Percentiles rank a stretch among this genome's conserved stretches.
These are phyloP conservation scores for Morone saxatilis DNA, from an alignment of 2,113 vertebrate species.

Conservation along the genomic window DNA sequence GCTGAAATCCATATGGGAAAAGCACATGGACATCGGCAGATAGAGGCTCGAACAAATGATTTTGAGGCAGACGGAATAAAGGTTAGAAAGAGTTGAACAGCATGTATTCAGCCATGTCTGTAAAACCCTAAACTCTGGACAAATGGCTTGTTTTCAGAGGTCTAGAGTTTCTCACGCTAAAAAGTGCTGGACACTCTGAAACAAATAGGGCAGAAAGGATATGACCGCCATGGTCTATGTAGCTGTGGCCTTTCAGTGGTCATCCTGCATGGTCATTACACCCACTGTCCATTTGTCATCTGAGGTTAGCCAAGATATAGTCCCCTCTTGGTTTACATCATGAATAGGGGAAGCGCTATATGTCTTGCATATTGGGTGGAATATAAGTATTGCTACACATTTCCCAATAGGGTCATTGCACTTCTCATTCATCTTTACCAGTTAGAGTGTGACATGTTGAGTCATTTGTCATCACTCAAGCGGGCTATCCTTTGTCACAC, in stretches of 20 bases:
- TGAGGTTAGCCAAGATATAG: conserved; percentile 55
- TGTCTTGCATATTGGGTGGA: neutral
- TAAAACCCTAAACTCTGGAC: conserved; percentile 32
- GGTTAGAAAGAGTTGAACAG: conserved; percentile 22
- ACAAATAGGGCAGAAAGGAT: conserved; percentile 41
- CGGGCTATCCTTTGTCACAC: neutral
- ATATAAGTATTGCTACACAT: conserved; percentile 7
- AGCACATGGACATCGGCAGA: neutral
- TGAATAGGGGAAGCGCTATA: conserved; percentile 22
- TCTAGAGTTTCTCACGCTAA: conserved; percentile 62
- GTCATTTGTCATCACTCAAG: neutral
- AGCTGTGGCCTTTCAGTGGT: conserved; percentile 62
- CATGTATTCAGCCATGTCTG: conserved; percentile 19
- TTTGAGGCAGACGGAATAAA: neutral
- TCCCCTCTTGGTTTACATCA: conserved; percentile 39
- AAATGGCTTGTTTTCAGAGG: conserved; percentile 21
- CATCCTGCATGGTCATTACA: conserved; percentile 67
- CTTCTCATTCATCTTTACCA: neutral
- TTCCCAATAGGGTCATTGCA: conserved; percentile 15
- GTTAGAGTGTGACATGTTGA: neutral
- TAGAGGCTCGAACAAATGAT: conserved; percentile 6
- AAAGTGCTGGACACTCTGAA: conserved; percentile 37
- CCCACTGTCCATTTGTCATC: conserved; percentile 71
- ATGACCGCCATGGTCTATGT: conserved; percentile 43
- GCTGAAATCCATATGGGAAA: neutral